Evolutionary conservation across 1,140 invertebrate genomes (phyloP).

Genomic region (Pseudomyrmex cubaensis): DNA sequence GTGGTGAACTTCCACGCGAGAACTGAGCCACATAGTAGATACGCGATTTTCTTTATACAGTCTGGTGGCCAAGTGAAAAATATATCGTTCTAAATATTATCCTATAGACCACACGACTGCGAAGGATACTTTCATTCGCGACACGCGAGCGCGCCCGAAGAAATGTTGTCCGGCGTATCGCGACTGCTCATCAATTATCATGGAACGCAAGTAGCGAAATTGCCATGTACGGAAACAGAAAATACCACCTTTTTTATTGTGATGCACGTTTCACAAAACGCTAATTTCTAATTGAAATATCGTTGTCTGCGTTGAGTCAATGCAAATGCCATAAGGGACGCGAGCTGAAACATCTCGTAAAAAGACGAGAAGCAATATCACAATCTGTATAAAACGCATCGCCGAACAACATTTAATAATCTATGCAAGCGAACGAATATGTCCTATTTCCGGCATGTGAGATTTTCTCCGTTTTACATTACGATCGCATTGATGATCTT

Average conservation of each 20-base stretch:
- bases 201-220: slow-evolving; percentile 33
- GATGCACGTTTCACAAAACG: neutral
- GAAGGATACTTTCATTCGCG: slow-evolving; percentile 84
- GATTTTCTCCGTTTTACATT: neutral
- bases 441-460: no score
- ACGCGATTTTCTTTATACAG: slow-evolving; percentile 86
- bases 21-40: slow-evolving; percentile 85
- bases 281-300: neutral
- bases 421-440: no score
- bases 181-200: slow-evolving; percentile 43
- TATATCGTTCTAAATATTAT: slow-evolving; percentile 86
- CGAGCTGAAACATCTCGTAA: neutral
- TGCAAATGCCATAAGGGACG: neutral
- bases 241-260: neutral
- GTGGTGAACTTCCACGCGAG: slow-evolving; percentile 78
- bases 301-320: neutral
- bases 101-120: slow-evolving; percentile 76
- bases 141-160: slow-evolving; percentile 82
- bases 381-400: neutral
- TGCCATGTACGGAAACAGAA: slow-evolving; percentile 8
- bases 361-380: neutral
- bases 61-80: slow-evolving; percentile 86
- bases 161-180: slow-evolving; percentile 79
- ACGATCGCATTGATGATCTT: neutral
- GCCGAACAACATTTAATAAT: neutral